Conservation (phyloP, 2,113 vertebrate species). For the Ifrita kowaldi region DNA sequence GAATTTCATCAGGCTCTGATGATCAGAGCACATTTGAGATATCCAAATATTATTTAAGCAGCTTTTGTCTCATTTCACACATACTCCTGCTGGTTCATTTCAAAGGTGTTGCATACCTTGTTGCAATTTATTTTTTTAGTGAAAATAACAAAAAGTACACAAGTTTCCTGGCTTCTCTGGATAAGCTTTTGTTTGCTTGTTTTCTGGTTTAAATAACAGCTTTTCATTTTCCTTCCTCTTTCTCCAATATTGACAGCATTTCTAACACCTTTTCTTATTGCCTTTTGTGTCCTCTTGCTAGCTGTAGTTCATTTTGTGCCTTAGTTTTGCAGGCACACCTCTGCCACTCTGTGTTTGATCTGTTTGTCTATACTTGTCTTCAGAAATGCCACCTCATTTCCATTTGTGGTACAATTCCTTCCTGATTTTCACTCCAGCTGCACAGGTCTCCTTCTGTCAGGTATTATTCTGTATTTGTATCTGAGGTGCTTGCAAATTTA, state of each 20-base stretch:
- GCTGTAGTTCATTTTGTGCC: constrained; percentile 31
- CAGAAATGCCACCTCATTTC: constrained; percentile 36
- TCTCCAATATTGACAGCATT: constrained; percentile 8
- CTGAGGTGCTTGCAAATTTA: background rate
- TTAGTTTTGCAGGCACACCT: constrained; percentile 3
- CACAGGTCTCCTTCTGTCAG: background rate
- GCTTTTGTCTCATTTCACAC: background rate
- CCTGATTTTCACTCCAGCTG: background rate
- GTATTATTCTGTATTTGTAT: background rate
- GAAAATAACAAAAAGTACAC: background rate
- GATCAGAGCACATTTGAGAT: background rate
- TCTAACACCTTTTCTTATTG: constrained; percentile 39
- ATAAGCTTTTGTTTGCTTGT: constrained; percentile 6
- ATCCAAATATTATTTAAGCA: background rate
- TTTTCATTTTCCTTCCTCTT: constrained; percentile 12
- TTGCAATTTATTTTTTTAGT: background rate
- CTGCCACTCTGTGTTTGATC: background rate
- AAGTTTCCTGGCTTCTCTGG: background rate
- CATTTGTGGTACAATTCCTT: constrained; percentile 24
- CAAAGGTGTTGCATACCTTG: background rate
- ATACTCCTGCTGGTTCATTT: background rate
- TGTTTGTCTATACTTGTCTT: constrained; percentile 26
- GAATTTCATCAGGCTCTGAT: background rate
- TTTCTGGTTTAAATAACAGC: constrained; percentile 43
- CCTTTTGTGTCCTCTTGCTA: constrained; percentile 22